Evolutionary conservation across 1,140 invertebrate genomes (phyloP), one percentile per base, ranked within the genome.

Genomic region (Scaptomyza pallida): DNA sequence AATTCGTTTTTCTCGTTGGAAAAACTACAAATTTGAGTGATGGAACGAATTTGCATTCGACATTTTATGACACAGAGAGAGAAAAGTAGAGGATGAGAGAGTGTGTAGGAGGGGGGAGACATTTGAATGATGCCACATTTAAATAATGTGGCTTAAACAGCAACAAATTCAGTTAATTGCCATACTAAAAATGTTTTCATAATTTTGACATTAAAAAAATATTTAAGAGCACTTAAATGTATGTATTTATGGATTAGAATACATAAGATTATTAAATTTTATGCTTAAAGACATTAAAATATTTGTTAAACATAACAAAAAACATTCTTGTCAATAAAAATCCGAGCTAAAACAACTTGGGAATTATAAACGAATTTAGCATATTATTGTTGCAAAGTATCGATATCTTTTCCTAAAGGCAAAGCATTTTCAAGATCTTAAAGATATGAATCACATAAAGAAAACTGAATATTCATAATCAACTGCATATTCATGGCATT

Each of bases 41-140:
- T 81, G 81, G 73, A 85, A 85, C 81, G 81, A 85, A 85, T 85
- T 85, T 71, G 81, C 73, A 86, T 85, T 74, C 72, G 73, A 85
- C 77, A 77, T 59, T 61, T 61, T 48, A 35, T 40, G 37, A 62
- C 33, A 41, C 52, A 13, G 9, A 12, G 3, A 43, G 26, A 64
- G 26, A 40, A 37, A 41, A 16, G 16, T 1, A 5, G 23, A 2
- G 10, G 21, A 2, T 48, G 6, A 15, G 2, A 21, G 12, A n/a
- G 4, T n/a, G n/a, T n/a, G 2, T 0, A 21, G 19, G 30, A 30
- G 5, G 44, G 0, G 15, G 15, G 33, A 26, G 15, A 2, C 1
- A 26, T 1, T 12, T 21, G 16, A n/a, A 30, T 41, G 59, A 50
- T 51, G 48, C 48, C 47, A 54, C 45, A 67, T 10, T n/a, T n/a